Percentiles rank a stretch among this genome's conserved stretches.
Evolutionary conservation across 1,140 invertebrate species (phyloP).

Genomic region (Drosophila nannoptera): DNA sequence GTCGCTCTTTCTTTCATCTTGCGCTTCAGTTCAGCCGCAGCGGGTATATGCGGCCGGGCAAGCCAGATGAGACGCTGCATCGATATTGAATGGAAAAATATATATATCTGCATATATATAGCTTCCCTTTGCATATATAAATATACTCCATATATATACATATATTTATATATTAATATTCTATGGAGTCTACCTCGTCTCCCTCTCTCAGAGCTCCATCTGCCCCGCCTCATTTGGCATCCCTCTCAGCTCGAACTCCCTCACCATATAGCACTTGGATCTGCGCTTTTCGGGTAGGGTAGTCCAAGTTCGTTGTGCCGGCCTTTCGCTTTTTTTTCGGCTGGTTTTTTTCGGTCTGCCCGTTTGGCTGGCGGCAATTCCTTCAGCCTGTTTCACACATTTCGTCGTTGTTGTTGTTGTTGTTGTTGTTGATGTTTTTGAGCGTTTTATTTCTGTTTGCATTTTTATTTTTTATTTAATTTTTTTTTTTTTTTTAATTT

Average conservation of each 20-base stretch:
- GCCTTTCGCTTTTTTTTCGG: conserved; percentile 3
- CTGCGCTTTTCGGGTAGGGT: neutral
- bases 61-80: too few relatives aligned
- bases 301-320: conserved; percentile 5
- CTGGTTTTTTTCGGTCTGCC: neutral
- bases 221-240: too few relatives aligned
- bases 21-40: conserved; percentile 47
- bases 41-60: conserved; percentile 2
- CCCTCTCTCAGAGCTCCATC: too few relatives aligned
- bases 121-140: too few relatives aligned
- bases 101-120: too few relatives aligned
- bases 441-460: too few relatives aligned
- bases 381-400: conserved; percentile 57
- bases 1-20: conserved; percentile 39
- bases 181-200: too few relatives aligned
- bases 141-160: too few relatives aligned
- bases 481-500: neutral
- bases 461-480: neutral
- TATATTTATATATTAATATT: too few relatives aligned
- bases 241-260: too few relatives aligned
- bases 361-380: conserved; percentile 41
- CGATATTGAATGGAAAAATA: too few relatives aligned
- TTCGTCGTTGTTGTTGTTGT: conserved; percentile 8
- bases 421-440: neutral
- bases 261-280: too few relatives aligned